Evolutionary conservation across 2,113 vertebrate species (phyloP).

Genomic region (Centropus unirufus): DNA sequence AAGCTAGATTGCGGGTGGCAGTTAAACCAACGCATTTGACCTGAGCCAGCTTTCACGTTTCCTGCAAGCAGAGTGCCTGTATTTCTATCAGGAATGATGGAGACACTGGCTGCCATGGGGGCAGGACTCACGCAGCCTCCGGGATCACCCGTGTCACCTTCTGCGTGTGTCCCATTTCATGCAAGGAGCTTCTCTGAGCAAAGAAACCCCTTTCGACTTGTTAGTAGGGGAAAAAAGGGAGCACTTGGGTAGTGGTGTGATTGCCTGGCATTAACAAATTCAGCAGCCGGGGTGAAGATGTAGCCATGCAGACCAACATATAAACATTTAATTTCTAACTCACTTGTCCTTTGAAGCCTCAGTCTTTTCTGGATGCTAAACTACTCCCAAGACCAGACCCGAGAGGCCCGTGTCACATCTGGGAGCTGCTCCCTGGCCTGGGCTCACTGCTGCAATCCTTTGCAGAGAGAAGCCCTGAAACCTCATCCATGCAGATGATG

Average conservation of each 20-base stretch:
- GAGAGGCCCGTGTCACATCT: fast-evolving
- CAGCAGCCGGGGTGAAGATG: too few relatives aligned
- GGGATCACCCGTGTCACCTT: neutral
- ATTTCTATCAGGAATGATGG: neutral
- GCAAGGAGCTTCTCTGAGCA: neutral
- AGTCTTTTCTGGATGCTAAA: neutral
- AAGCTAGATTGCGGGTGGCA: neutral
- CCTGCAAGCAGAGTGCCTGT: neutral
- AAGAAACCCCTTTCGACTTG: neutral
- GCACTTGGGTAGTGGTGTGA: neutral
- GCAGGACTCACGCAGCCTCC: neutral
- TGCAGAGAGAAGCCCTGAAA: neutral
- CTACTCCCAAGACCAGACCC: neutral
- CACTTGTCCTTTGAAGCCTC: neutral
- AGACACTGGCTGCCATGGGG: neutral
- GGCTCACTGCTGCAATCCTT: neutral
- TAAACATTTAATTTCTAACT: neutral
- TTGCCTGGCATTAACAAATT: neutral
- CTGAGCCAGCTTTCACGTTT: neutral
- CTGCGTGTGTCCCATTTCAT: neutral
- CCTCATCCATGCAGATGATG: neutral
- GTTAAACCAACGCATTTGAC: neutral
- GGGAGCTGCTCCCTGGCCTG: neutral
- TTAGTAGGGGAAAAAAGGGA: neutral
- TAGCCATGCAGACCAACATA: neutral